Evolutionary conservation across 2,797 vertebrate genomes (phyloP), one percentile per base, ranked within the genome.

Genomic region (Coendou prehensilis): DNA sequence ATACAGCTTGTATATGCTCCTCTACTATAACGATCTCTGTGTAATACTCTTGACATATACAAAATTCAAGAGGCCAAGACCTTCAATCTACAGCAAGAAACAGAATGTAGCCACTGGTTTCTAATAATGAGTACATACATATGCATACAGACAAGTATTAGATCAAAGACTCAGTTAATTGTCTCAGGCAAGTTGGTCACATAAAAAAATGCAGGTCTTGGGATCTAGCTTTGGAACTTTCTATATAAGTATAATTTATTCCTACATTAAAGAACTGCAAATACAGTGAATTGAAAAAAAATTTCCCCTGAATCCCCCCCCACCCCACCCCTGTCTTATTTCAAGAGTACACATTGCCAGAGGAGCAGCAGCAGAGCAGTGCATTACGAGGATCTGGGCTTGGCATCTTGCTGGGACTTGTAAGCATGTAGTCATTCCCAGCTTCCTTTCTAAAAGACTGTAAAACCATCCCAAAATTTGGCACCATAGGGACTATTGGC

Each of bases 401-500:
- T 90, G 78, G 78, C 75, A 50, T 81, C 52, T 47, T 75, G 54
- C 90, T 80, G 41, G 26, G 82, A 30, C 52, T 47, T 83, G n/a
- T 30, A 45, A 92, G 67, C 0, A 14, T 1, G 0, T 45, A 78
- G 64, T 41, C 54, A 33, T 50, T 50, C 22, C 47, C 82, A 56
- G 18, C 30, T 69, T 41, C 8, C 79, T 11, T 82, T 33, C 84
- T 85, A 37, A 86, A 96, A 73, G 93, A 93, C 73, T 84, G 6
- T 45, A 92, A 93, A 94, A 89, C 30, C 89, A 30, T 0, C 0
- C 8, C 73, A 4, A 76, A 86, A 94, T 97, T 97, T 98, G 98
- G 98, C 98, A 98, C 98, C 2, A 41, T 33, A 59, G 22, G 84
- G 73, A 28, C 9, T 52, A 3, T 75, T 96, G 97, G 97, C 17